Evolutionary conservation across 1,140 invertebrate genomes (phyloP).

Genomic region (Caenorhabditis elegans): DNA sequence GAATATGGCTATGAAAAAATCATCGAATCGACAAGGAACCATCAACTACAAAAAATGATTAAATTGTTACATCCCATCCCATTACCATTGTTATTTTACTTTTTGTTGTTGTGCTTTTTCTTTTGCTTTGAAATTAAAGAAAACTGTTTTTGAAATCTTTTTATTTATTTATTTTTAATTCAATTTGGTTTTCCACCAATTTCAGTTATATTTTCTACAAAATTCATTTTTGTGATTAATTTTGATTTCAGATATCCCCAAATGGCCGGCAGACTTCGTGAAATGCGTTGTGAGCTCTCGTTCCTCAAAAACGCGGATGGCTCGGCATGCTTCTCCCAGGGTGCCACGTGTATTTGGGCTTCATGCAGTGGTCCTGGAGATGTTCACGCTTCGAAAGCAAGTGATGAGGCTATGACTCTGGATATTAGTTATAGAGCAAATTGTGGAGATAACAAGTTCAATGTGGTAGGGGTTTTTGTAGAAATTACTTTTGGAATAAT

Average conservation of each 20-base stretch:
- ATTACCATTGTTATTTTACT: neutral
- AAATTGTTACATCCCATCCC: too few relatives aligned
- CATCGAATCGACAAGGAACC: neutral
- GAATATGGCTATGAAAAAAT: neutral
- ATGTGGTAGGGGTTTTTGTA: constrained; percentile 2
- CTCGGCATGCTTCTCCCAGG: constrained; percentile 29
- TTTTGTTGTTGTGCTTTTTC: neutral
- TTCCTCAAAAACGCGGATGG: constrained; percentile 31
- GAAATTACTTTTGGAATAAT: too few relatives aligned
- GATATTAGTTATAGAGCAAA: constrained; percentile 35
- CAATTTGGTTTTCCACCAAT: neutral
- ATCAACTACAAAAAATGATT: constrained; percentile 15
- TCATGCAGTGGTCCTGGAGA: constrained; percentile 39
- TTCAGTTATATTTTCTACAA: too few relatives aligned
- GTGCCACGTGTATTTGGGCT: constrained; percentile 35
- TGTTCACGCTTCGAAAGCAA: constrained; percentile 21
- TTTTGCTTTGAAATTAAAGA: constrained; percentile 3
- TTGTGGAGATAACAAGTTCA: constrained; percentile 11
- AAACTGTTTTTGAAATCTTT: neutral
- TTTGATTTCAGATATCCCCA: neutral
- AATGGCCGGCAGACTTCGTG: constrained; percentile 10
- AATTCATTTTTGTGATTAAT: too few relatives aligned
- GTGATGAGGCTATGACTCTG: constrained; percentile 8
- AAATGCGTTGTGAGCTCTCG: constrained; percentile 10
- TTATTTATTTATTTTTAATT: neutral